Evolutionary conservation across 2,888 invertebrate genomes (phyloP).

Genomic region (Sesia bembeciformis): DNA sequence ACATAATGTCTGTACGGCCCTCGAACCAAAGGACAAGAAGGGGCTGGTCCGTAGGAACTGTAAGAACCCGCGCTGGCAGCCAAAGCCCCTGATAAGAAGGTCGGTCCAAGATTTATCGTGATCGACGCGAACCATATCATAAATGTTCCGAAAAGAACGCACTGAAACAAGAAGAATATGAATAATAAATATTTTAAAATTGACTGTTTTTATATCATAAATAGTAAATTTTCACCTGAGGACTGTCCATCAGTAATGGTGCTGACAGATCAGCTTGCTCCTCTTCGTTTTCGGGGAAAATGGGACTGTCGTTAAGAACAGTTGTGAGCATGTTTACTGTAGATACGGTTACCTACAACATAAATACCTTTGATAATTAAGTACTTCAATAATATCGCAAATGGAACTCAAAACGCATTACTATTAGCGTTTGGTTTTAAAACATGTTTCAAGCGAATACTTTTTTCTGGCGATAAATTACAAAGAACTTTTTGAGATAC

Average conservation of each 20-base stretch:
- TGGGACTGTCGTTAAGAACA: slow-evolving; percentile 88
- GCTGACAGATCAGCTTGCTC: slow-evolving; percentile 80
- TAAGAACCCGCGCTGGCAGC: slow-evolving; percentile 85
- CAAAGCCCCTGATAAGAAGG: slow-evolving; percentile 87
- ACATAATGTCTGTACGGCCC: slow-evolving; percentile 93
- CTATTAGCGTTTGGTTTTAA: neutral
- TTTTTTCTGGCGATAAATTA: neutral
- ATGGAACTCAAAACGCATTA: no score
- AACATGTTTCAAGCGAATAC: neutral
- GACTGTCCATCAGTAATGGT: slow-evolving; percentile 87
- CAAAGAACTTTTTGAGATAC: slow-evolving; percentile 12
- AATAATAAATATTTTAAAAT: neutral
- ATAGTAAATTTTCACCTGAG: slow-evolving; percentile 63
- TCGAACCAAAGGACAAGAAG: slow-evolving; percentile 89
- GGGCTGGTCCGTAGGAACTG: slow-evolving; percentile 80
- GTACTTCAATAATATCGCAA: no score
- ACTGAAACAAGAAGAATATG: slow-evolving; percentile 70
- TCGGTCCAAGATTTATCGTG: slow-evolving; percentile 92
- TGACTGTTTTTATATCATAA: no score
- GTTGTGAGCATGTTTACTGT: slow-evolving; percentile 93
- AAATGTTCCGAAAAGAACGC: slow-evolving; percentile 91
- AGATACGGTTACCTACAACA: slow-evolving; percentile 82
- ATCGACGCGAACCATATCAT: slow-evolving; percentile 96
- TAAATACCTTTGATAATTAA: no score
- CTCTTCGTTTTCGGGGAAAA: slow-evolving; percentile 86